Percentiles rank a stretch among this genome's conserved stretches.
phyloP scores from a whole-genome alignment of 1,140 invertebrate genomes.

The Drosophila sturtevanti region DNA sequence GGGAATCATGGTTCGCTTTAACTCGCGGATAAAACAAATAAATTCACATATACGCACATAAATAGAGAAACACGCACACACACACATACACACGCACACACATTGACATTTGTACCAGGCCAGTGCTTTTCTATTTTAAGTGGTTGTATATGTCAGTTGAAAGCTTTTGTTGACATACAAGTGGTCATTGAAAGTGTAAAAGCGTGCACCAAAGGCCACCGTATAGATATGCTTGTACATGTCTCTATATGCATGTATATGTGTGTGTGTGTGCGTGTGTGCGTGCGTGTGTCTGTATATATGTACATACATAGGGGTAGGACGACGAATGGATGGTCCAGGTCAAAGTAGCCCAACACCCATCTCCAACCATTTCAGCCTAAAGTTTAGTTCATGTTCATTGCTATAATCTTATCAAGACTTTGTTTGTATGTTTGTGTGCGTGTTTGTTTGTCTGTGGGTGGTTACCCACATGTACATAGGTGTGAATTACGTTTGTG shows the following conservation, averaged over 20 bases:
- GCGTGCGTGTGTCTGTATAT: neutral
- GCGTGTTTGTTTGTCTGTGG: slow-evolving; percentile 1
- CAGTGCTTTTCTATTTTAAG: slow-evolving; percentile 73
- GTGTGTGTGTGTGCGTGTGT: slow-evolving; percentile 18
- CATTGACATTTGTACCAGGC: slow-evolving; percentile 21
- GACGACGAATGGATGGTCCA: neutral
- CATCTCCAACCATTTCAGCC: slow-evolving; percentile 3
- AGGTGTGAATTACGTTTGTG: slow-evolving; percentile 1
- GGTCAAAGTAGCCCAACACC: slow-evolving; percentile 36
- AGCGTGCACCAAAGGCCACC: slow-evolving; percentile 42
- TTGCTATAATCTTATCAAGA: slow-evolving; percentile 47
- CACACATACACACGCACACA: neutral
- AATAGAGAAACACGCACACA: slow-evolving; percentile 17
- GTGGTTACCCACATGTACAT: neutral
- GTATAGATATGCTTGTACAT: slow-evolving; percentile 8
- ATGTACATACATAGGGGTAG: neutral
- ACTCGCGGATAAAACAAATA: slow-evolving; percentile 67
- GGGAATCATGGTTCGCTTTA: slow-evolving; percentile 54
- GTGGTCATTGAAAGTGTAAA: slow-evolving; percentile 79
- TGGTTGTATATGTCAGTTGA: slow-evolving; percentile 79
- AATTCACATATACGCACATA: slow-evolving; percentile 21
- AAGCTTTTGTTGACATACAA: slow-evolving; percentile 79
- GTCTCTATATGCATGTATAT: neutral
- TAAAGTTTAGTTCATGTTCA: slow-evolving; percentile 33
- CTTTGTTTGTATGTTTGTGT: neutral